Evolutionary conservation across 2,888 invertebrate genomes (phyloP), one percentile per base, ranked within the genome.

Genomic region (Pemphredon lugubris): DNA sequence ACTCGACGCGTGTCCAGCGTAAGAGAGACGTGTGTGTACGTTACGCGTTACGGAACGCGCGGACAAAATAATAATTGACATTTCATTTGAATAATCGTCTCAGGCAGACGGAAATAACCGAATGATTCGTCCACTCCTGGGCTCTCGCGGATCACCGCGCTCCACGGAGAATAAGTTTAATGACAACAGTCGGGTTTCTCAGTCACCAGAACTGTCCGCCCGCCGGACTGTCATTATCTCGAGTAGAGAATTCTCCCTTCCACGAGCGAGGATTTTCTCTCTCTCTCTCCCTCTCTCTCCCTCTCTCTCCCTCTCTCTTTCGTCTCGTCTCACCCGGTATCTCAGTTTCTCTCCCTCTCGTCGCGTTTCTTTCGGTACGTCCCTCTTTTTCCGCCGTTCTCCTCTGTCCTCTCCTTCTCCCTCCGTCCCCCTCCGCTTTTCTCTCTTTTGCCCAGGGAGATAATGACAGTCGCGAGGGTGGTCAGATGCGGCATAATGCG

Each of bases 391-490:
- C 13, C 21, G 11, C 9, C 7, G 16, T 14, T 47, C 21, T n/a
- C 13, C 40, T n/a, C n/a, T n/a, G n/a, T n/a, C n/a, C n/a, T n/a
- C 3, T 47, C 39, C 13, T 42, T 21, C 30, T n/a, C 3, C 1
- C 34, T 40, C 32, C 3, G 13, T 18, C n/a, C 20, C 14, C n/a
- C n/a, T 64, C 40, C 18, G 30, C 23, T 39, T 32, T 26, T 40
- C 11, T 23, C 44, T 14, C 55, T 2, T 21, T 34, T 7, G 40
- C 42, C 16, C 57, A 21, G 54, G 64, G 67, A 67, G 77, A 80
- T 85, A 85, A 86, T 85, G 82, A 84, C 80, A 76, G 78, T 82
- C 82, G 80, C 78, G 80, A 79, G 81, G 83, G 84, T 79, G 84
- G 79, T 69, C 79, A 68, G 69, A 57, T 55, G 67, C 67, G 34